Base-by-base conservation (phyloP, 2,888 invertebrate genomes). In the Ochlodes sylvanus region DNA sequence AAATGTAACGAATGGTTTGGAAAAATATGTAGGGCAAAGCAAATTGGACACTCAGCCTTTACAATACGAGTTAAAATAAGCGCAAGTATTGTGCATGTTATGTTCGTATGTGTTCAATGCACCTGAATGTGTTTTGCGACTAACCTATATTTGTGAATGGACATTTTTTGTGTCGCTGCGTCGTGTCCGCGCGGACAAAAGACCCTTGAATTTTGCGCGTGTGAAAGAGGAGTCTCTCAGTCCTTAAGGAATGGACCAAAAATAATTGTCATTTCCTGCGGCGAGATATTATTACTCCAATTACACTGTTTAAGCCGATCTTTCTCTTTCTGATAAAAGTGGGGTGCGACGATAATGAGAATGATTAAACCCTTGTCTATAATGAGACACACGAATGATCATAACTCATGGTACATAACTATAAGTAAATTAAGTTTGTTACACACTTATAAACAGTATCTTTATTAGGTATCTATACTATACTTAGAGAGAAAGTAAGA, bases 221-320 rank as follows among this genome's bases (percentile, higher is more conserved):
- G 88, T 92, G 92, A 92, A 93, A 92, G 88, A 88, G 81, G 86
- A 86, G 72, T 91, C 88, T 87, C 83, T 86, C 82, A 83, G 81
- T 83, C 84, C 84, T 83, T 84, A 85, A 84, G 86, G 88, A 87
- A 83, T 87, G 86, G 80, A 85, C 86, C 88, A 88, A 86, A 90
- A 89, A 92, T 93, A 93, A 94, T 94, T 91, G 92, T 93, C 92
- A 92, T 93, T 92, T 93, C 93, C 93, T 93, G 93, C 89, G 92
- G 92, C 88, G 82, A 81, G 5, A 74, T 77, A 79, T 77, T 79
- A 73, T 80, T 79, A 79, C 77, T 77, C 71, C 71, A 64, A 75
- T 71, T 75, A 74, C 76, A 72, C 72, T 72, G 73, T 64, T 56
- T 55, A 41, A 60, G 27, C n/a, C 34, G 44, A 41, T 66, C 52